These are phyloP conservation scores for Lumbricus terrestris DNA, from an alignment of 2,888 invertebrate species.

Conservation along the genomic window DNA sequence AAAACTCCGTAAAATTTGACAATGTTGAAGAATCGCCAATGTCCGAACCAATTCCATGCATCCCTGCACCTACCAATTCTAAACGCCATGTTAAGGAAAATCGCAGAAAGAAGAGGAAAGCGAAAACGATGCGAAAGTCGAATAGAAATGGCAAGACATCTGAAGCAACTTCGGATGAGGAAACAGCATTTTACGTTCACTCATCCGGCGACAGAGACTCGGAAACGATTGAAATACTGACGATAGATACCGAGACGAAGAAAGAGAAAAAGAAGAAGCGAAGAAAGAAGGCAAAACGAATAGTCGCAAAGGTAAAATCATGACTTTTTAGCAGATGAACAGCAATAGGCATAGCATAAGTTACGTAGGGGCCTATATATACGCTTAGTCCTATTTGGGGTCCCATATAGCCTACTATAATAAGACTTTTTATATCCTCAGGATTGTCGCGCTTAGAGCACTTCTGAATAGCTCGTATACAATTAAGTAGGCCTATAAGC, in stretches of 20 bases:
- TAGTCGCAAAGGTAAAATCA: not conserved
- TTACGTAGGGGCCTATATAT: too few relatives aligned
- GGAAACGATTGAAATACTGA: not conserved
- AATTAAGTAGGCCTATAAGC: too few relatives aligned
- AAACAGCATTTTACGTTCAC: not conserved
- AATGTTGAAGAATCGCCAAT: not conserved
- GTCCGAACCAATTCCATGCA: not conserved
- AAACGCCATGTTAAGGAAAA: not conserved
- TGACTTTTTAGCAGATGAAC: not conserved
- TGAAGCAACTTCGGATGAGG: not conserved
- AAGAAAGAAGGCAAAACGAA: conserved; percentile 3
- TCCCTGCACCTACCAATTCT: not conserved
- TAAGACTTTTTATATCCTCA: too few relatives aligned
- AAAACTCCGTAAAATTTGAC: not conserved
- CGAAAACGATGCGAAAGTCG: not conserved
- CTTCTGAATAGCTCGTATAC: too few relatives aligned
- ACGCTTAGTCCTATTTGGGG: too few relatives aligned
- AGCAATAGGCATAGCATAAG: too few relatives aligned
- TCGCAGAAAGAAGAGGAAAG: not conserved
- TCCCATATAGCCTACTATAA: too few relatives aligned
- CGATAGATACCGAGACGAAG: not conserved
- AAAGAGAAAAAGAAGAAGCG: not conserved
- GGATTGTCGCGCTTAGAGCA: too few relatives aligned
- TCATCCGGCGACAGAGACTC: not conserved
- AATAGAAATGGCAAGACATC: not conserved